Evolutionary conservation across 2,888 invertebrate species (phyloP), one percentile per base, ranked within the genome.

Genomic region (Ametastegia equiseti): DNA sequence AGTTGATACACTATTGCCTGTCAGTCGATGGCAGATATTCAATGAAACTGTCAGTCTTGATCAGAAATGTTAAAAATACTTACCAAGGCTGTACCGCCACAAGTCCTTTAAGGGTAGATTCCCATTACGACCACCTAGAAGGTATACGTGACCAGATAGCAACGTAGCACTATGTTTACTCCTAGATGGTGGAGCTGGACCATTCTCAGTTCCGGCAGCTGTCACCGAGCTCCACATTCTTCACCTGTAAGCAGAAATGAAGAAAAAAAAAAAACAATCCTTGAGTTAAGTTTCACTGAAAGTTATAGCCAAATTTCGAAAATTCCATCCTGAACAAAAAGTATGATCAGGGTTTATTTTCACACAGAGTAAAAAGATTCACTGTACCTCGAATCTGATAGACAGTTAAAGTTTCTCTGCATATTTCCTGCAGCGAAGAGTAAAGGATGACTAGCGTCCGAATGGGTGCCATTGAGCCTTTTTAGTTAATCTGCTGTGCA

Each of bases 101-200:
- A 97, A 95, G 92, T 98, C 97, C 90, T 96, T 94, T 82, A 97
- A 94, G 3, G 97, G 97, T 85, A 96, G 93, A 87, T 96, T 95
- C 27, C 96, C 96, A 89, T 97, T 97, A 71, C 97, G 93, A n/a
- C 97, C 97, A 15, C 97, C 97, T 85, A 96, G 93, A 85, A 97
- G 94, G 91, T 97, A 97, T 83, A 97, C 94, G 91, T 94, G 93
- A n/a, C 95, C 95, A 67, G 95, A 95, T 85, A 96, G 94, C 85
- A 96, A 92, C 85, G 97, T 96, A 83, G 96, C 96, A 77, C 97
- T 96, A 92, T 97, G 97, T 92, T 97, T 97, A 88, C 95, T 95
- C 84, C 97, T 94, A n/a, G 95, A 94, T 67, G 95, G 94, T 77
- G 96, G 96, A 86, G 93, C 93, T 65, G 92, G 92, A 84, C 91